Percentiles rank a stretch among this genome's conserved stretches.
Evolutionary conservation across 1,140 invertebrate genomes (phyloP).

Genomic region (Papilio xuthus): DNA sequence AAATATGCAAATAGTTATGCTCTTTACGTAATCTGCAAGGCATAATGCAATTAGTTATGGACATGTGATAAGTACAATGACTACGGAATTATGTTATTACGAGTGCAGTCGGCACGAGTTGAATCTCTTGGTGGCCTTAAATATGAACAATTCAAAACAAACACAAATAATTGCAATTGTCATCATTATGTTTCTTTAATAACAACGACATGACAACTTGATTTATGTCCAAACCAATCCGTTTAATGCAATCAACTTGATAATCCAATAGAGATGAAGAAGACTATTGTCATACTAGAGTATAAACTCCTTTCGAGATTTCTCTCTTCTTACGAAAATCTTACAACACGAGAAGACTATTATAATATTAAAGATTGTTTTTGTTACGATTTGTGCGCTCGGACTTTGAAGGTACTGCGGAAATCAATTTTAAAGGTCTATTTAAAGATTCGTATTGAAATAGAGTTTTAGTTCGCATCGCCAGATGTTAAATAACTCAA

Average conservation of each 20-base stretch:
- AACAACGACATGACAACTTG: not conserved
- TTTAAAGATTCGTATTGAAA: slow-evolving; percentile 1
- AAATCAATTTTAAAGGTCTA: slow-evolving; percentile 17
- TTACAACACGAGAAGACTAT: too few species aligned
- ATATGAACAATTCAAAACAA: slow-evolving; percentile 5
- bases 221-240: not conserved
- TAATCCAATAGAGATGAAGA: not conserved
- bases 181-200: not conserved
- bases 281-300: not conserved
- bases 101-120: not conserved
- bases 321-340: too few species aligned
- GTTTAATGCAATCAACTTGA: not conserved
- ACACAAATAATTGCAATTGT: not conserved
- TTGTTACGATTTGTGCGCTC: not conserved
- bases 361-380: not conserved
- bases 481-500: slow-evolving; percentile 22
- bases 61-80: slow-evolving; percentile 9
- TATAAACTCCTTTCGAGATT: too few species aligned
- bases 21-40: not conserved
- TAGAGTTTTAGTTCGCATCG: not conserved
- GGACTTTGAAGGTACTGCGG: not conserved
- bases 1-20: not conserved
- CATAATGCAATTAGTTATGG: not conserved
- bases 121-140: not conserved
- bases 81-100: slow-evolving; percentile 22